These are phyloP conservation scores for Mastomys natalensis DNA, from an alignment of 2,113 vertebrate species.

Conservation along the genomic window DNA sequence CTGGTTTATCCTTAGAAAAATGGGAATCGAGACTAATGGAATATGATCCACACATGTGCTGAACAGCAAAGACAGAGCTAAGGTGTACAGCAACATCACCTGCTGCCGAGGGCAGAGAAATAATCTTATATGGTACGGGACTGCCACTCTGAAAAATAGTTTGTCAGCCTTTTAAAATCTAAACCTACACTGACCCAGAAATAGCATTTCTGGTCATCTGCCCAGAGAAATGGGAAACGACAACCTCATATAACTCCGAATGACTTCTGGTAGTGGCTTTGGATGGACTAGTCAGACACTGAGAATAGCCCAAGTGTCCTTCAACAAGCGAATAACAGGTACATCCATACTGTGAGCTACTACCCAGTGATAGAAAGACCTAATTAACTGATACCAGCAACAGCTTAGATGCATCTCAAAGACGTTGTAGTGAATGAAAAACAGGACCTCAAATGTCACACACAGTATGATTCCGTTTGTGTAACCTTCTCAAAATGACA, in stretches of 20 bases:
- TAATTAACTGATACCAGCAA: not conserved
- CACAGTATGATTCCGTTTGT: not conserved
- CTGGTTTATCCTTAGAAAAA: not conserved
- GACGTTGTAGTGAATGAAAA: not conserved
- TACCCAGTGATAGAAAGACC: not conserved
- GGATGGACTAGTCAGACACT: not conserved
- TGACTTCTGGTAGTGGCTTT: not conserved
- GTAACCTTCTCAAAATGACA: slow-evolving; percentile 42
- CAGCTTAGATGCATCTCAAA: not conserved
- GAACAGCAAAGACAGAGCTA: not conserved
- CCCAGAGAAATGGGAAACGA: not conserved
- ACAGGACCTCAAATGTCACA: not conserved
- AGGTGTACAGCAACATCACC: not conserved
- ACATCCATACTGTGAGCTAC: not conserved
- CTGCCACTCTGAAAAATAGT: not conserved
- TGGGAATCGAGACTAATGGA: not conserved
- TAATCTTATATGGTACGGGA: not conserved
- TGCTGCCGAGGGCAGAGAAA: not conserved
- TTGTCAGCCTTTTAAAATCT: slow-evolving; percentile 36
- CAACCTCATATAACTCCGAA: not conserved
- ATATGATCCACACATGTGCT: not conserved
- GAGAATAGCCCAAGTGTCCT: not conserved
- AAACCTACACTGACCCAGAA: not conserved
- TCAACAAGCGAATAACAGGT: not conserved
- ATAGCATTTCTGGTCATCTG: not conserved